These are phyloP conservation scores for Lamprotornis superbus DNA, from an alignment of 2,113 vertebrate species.

Conservation along the genomic window DNA sequence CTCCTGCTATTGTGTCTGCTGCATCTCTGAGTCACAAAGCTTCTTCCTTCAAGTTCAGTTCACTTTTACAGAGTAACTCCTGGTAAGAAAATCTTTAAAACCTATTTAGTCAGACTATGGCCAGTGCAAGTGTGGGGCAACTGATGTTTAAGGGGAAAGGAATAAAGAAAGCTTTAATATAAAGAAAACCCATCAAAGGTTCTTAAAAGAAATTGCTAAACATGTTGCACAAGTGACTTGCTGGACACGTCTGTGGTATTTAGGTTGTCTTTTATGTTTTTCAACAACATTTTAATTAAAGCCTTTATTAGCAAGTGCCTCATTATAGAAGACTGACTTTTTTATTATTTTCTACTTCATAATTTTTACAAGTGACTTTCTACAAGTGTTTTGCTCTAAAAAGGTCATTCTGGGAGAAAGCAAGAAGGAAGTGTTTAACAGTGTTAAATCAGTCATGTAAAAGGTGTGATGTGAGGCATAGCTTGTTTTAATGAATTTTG, in stretches of 20 bases:
- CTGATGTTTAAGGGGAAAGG: not conserved
- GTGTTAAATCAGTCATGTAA: not conserved
- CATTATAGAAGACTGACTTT: not conserved
- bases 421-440: not conserved
- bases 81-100: not conserved
- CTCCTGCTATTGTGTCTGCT: not conserved
- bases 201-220: not conserved
- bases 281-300: not conserved
- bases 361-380: not conserved
- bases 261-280: not conserved
- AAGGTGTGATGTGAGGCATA: not conserved
- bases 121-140: not conserved
- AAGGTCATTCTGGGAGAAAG: not conserved
- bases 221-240: not conserved
- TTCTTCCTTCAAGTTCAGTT: not conserved
- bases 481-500: not conserved
- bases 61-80: not conserved
- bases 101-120: not conserved
- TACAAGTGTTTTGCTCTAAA: not conserved
- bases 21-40: not conserved
- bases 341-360: not conserved
- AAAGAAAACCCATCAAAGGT: not conserved
- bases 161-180: not conserved
- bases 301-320: not conserved
- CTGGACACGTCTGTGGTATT: not conserved